Conservation (phyloP, 2,888 invertebrate species). For the Rhogogaster chlorosoma region DNA sequence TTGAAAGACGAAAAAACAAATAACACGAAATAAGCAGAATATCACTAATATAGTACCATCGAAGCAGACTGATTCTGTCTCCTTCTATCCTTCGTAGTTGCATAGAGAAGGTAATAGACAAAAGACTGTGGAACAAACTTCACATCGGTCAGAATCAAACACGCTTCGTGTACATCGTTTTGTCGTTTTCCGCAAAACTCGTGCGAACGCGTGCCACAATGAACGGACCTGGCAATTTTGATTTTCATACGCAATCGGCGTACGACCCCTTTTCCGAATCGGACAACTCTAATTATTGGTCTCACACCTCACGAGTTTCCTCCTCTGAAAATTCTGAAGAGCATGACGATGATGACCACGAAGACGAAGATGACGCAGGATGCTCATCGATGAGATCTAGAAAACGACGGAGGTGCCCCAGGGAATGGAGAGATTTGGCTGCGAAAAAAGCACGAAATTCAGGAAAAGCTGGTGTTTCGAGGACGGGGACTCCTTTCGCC, state of each 20-base stretch:
- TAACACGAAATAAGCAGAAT: no score
- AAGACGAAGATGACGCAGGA: constrained; percentile 26
- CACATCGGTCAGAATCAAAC: no score
- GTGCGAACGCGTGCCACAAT: no score
- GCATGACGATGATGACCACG: constrained; percentile 23
- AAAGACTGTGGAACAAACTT: no score
- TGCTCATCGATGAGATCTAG: constrained; percentile 28
- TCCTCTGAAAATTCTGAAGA: constrained; percentile 15
- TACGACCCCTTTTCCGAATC: not conserved
- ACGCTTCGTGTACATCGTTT: no score
- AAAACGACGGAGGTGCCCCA: constrained; percentile 24
- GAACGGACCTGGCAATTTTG: constrained; percentile 26
- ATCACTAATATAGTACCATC: no score
- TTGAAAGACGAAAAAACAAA: no score
- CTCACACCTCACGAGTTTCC: constrained; percentile 21
- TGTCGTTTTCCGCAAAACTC: no score
- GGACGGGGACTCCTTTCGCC: constrained; percentile 23
- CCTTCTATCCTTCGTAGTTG: no score
- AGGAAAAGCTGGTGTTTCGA: constrained; percentile 25
- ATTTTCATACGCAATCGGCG: constrained; percentile 8
- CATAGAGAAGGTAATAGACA: no score
- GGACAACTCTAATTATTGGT: constrained; percentile 25
- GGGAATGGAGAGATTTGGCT: not conserved
- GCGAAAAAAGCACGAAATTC: constrained; percentile 25
- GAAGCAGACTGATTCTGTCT: no score